Base-by-base conservation (phyloP, 2,113 vertebrate genomes). In the Sisor rabdophorus region DNA sequence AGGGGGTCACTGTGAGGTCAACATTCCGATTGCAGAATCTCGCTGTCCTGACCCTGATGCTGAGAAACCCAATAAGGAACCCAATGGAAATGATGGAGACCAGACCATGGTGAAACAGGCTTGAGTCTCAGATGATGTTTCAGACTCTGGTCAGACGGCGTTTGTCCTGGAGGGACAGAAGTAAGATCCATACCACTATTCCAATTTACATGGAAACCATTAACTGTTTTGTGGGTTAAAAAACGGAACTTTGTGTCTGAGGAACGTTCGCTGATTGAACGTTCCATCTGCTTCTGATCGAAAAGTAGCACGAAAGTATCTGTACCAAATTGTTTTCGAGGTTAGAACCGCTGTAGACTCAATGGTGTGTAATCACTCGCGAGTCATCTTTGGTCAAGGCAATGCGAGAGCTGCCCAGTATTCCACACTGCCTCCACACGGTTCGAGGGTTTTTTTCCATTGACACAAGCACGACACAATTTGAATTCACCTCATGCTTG, bases 221-320 rank as follows among this genome's bases (percentile, higher is more conserved):
- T 36, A 36, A 26, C 76, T 50, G 55, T 76, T 71, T 77, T 77
- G 63, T 81, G 73, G 74, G 50, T 81, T n/a, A n/a, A 84, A 79
- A 80, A 78, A 78, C 26, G 9, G 5, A 77, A 32, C 71, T 20
- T 36, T 67, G 36, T 22, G 15, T 36, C 28, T 40, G 32, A 24
- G 24, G 30, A 28, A 67, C 36, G n/a, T 53, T 77, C 52, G 26
- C 56, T 80, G 64, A 81, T 71, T 79, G 67, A 77, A 72, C 47
- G 19, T 73, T 71, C 65, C 85, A 84, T 86, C 81, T 86, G 81
- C 80, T 86, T 55, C 48, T 63, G 79, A 83, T 79, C 47, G 44
- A 75, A 63, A 78, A 59, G 61, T 28, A 79, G 77, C 77, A 81
- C 28, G 56, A 54, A 79, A 63, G 60, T 75, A 78, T 79, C 59